A percentile compares a stretch with the other conserved stretches of the same genome.
phyloP scores from a whole-genome alignment of 2,113 vertebrate species.

The Rafetus swinhoei region DNA sequence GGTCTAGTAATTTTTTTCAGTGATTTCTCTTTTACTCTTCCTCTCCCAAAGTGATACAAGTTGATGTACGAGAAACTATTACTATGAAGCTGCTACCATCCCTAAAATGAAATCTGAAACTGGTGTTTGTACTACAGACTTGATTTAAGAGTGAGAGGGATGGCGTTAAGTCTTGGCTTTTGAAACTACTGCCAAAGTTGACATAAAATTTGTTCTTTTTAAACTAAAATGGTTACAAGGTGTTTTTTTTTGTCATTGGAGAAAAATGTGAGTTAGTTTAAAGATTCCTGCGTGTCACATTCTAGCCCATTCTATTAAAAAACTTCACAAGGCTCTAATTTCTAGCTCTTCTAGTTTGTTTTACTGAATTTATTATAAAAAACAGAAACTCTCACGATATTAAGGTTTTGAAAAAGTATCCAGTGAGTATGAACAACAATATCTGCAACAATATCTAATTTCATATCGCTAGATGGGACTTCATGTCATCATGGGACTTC shows the following conservation, averaged over 20 bases:
- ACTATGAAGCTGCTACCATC: not conserved
- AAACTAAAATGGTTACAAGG: not conserved
- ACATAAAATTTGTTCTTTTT: not conserved
- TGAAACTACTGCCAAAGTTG: not conserved
- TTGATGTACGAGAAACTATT: not conserved
- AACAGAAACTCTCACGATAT: not conserved
- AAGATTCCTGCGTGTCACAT: not conserved
- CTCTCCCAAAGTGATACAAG: not conserved
- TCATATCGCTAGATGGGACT: not conserved
- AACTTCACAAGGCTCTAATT: not conserved
- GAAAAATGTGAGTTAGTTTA: not conserved
- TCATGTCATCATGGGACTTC: not conserved
- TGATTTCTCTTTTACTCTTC: not conserved
- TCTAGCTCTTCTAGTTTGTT: not conserved
- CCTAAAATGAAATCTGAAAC: not conserved
- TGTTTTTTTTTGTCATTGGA: not conserved
- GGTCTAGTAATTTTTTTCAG: not conserved
- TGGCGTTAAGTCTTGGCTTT: rapidly evolving
- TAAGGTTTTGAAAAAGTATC: not conserved
- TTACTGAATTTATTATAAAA: not conserved
- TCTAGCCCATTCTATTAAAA: not conserved
- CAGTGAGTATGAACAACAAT: not conserved
- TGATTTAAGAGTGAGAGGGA: not conserved
- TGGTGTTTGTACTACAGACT: not conserved
- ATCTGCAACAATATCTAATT: not conserved